Percentiles rank a stretch among this genome's conserved stretches.
phyloP scores from a whole-genome alignment of 2,888 invertebrate species.

The Epistrophella euchroma region DNA sequence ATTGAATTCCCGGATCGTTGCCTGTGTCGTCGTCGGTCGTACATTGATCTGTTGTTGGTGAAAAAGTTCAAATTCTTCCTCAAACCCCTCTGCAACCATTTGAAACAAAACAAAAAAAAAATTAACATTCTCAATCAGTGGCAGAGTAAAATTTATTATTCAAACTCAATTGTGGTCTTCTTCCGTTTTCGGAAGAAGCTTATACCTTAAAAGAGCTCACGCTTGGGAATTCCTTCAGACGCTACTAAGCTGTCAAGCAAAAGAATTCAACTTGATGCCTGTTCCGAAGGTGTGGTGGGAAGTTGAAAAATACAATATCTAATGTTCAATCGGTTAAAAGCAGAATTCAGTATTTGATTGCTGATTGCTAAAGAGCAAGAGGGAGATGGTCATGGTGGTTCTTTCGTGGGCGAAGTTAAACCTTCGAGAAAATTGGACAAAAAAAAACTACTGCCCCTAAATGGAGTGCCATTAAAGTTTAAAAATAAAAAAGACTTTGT shows the following conservation, averaged over 20 bases:
- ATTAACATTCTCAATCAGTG: constrained; percentile 72
- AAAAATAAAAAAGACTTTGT: constrained; percentile 23
- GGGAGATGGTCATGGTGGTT: not conserved
- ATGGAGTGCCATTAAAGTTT: constrained; percentile 35
- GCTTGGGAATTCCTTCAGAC: constrained; percentile 65
- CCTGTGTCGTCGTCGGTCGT: constrained; percentile 1
- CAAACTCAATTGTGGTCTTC: constrained; percentile 75
- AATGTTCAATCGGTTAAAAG: constrained; percentile 59
- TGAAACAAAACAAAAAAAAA: constrained; percentile 15
- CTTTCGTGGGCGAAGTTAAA: constrained; percentile 1
- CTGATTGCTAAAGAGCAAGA: constrained; percentile 23
- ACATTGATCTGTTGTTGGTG: constrained; percentile 33
- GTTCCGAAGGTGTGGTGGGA: constrained; percentile 67
- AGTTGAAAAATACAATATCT: constrained; percentile 59
- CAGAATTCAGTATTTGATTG: constrained; percentile 54
- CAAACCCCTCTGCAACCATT: not conserved
- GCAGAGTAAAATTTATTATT: constrained; percentile 67
- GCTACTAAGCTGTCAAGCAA: constrained; percentile 32
- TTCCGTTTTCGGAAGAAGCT: constrained; percentile 73
- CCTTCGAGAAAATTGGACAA: constrained; percentile 3
- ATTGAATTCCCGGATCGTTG: constrained; percentile 41
- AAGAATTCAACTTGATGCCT: constrained; percentile 52
- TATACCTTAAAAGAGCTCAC: constrained; percentile 54
- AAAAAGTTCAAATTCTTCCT: constrained; percentile 61
- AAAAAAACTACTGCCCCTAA: constrained; percentile 27